Conservation (phyloP, 1,140 invertebrate species). For the Drosophila tani region DNA sequence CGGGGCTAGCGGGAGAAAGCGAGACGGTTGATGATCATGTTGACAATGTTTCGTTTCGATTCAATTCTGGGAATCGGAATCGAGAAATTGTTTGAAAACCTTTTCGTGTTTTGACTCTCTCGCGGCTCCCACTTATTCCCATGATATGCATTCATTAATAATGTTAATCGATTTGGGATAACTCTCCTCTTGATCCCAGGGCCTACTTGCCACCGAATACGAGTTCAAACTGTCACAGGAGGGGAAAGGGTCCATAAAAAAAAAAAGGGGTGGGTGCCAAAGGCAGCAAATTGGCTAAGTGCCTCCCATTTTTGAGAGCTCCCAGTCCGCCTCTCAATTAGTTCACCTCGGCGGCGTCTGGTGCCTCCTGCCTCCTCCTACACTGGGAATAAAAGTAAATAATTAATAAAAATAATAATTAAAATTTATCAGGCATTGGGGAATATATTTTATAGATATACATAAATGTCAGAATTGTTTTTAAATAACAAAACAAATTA, state of each 20-base stretch:
- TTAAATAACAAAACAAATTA: no score
- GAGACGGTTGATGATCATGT: constrained; percentile 74
- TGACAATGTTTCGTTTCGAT: constrained; percentile 71
- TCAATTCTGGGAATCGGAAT: constrained; percentile 60
- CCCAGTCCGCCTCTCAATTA: constrained; percentile 54
- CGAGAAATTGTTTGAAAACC: constrained; percentile 62
- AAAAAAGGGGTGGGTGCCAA: no score
- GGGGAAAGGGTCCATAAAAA: no score
- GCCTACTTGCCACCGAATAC: constrained; percentile 43
- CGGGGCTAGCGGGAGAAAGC: constrained; percentile 1
- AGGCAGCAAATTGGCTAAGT: constrained; percentile 47
- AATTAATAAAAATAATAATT: no score
- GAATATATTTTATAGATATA: no score
- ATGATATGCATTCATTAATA: constrained; percentile 78
- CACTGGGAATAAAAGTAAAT: no score
- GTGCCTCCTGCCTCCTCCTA: background rate
- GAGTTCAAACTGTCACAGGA: background rate
- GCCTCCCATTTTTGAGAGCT: constrained; percentile 22
- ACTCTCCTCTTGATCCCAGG: constrained; percentile 19
- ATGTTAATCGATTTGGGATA: constrained; percentile 72
- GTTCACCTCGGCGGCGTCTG: constrained; percentile 32
- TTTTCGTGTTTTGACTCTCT: constrained; percentile 64
- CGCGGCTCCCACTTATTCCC: constrained; percentile 46
- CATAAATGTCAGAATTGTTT: no score
- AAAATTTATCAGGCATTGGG: no score